Conservation (phyloP, 2,888 invertebrate genomes). For the Carterocephalus palaemon region DNA sequence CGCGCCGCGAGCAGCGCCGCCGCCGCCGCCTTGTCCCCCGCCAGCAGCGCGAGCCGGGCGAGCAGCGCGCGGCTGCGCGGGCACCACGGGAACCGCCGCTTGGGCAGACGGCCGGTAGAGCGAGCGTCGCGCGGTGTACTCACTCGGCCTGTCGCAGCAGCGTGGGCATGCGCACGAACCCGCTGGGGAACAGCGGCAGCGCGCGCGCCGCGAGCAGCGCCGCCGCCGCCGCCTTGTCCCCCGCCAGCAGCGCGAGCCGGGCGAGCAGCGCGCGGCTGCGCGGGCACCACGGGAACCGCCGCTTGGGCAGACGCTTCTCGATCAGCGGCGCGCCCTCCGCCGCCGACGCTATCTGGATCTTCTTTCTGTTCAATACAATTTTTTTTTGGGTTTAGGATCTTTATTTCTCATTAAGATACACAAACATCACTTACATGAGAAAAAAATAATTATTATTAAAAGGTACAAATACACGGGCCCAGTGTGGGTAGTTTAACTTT, state of each 20-base stretch:
- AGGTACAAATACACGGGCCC: too few species aligned
- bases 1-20: conserved; percentile 76
- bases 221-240: conserved; percentile 50
- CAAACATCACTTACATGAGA: too few species aligned
- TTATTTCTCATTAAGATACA: too few species aligned
- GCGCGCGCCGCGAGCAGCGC: conserved; percentile 78
- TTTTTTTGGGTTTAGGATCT: too few species aligned
- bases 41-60: conserved; percentile 35
- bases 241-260: conserved; percentile 35
- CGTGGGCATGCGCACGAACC: conserved; percentile 81
- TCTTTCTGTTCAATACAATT: conserved; percentile 66
- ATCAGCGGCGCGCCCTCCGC: conserved; percentile 73
- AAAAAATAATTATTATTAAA: too few species aligned
- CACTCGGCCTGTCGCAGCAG: conserved; percentile 74
- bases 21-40: conserved; percentile 45
- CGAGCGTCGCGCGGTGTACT: too few species aligned
- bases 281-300: conserved; percentile 84
- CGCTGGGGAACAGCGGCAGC: conserved; percentile 83
- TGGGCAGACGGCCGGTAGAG: too few species aligned
- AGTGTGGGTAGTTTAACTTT: too few species aligned
- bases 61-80: conserved; percentile 44
- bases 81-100: conserved; percentile 86
- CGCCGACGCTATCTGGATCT: conserved; percentile 51
- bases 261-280: conserved; percentile 45
- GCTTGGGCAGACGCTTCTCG: conserved; percentile 81